Conservation (phyloP, 2,797 vertebrate genomes). For the Characodon lateralis region DNA sequence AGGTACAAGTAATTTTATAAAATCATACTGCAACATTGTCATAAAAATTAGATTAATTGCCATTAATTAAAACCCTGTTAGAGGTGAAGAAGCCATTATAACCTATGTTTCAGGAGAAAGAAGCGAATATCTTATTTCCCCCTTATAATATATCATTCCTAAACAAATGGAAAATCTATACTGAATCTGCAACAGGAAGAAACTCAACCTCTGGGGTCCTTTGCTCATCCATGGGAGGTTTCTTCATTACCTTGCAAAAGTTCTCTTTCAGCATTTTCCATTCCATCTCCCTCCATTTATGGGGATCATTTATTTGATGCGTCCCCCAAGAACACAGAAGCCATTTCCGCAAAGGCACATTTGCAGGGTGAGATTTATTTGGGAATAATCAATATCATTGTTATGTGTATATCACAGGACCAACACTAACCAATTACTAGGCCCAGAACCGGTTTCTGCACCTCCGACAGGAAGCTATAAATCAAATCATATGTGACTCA, state of each 20-base stretch:
- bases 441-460: conserved; percentile 25
- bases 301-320: conserved; percentile 61
- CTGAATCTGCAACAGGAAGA: conserved; percentile 68
- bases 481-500: conserved; percentile 44
- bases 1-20: conserved; percentile 7
- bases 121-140: conserved; percentile 50
- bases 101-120: conserved; percentile 30
- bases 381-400: conserved; percentile 68
- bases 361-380: conserved; percentile 66
- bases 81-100: conserved; percentile 35
- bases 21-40: not conserved
- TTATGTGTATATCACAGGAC: conserved; percentile 65
- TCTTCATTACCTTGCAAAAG: conserved; percentile 60
- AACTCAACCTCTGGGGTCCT: conserved; percentile 19
- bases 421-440: conserved; percentile 64
- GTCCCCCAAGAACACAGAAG: conserved; percentile 64
- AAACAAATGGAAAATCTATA: conserved; percentile 79
- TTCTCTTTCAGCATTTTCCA: conserved; percentile 55
- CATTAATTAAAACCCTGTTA: conserved; percentile 20
- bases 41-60: conserved; percentile 26
- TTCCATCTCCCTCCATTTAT: conserved; percentile 50
- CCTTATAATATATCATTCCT: conserved; percentile 49
- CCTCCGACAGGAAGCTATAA: conserved; percentile 35
- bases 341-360: conserved; percentile 41
- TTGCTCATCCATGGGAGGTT: conserved; percentile 38